Percentiles rank a stretch among this genome's conserved stretches.
These are phyloP conservation scores for Eupelmus urozonus DNA, from an alignment of 2,888 invertebrate species.

Conservation along the genomic window DNA sequence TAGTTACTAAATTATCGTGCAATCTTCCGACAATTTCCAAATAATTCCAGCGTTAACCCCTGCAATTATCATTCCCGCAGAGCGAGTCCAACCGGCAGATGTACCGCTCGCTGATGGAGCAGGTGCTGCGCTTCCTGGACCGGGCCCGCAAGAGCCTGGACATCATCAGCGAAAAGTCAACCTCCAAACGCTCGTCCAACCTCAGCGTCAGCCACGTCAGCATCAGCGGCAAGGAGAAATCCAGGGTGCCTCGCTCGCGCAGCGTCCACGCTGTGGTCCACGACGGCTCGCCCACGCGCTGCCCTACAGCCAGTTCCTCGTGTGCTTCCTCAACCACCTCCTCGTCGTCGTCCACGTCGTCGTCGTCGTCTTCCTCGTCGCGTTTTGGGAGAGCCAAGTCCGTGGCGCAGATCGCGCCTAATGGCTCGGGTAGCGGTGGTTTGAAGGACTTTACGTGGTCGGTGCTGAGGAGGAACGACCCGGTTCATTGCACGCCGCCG, in stretches of 20 bases:
- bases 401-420: conserved; percentile 76
- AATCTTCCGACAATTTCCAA: neutral
- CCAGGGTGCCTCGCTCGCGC: conserved; percentile 78
- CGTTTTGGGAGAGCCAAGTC: conserved; percentile 76
- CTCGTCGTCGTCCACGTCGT: conserved; percentile 54
- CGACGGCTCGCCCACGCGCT: conserved; percentile 64
- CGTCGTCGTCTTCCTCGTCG: conserved; percentile 61
- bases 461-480: conserved; percentile 72
- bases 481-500: conserved; percentile 65
- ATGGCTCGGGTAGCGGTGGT: conserved; percentile 66
- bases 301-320: conserved; percentile 51
- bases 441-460: conserved; percentile 82
- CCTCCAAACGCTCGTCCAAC: conserved; percentile 67
- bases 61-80: conserved; percentile 75
- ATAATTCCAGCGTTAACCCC: too few species aligned
- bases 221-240: conserved; percentile 26
- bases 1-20: neutral
- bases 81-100: conserved; percentile 85
- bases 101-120: conserved; percentile 86
- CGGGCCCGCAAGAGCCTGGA: conserved; percentile 84
- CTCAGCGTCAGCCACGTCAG: conserved; percentile 43
- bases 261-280: conserved; percentile 79
- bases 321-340: conserved; percentile 61
- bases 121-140: conserved; percentile 84
- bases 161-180: conserved; percentile 75